phyloP scores from a whole-genome alignment of 2,888 invertebrate genomes.

The Napeogenes inachia region DNA sequence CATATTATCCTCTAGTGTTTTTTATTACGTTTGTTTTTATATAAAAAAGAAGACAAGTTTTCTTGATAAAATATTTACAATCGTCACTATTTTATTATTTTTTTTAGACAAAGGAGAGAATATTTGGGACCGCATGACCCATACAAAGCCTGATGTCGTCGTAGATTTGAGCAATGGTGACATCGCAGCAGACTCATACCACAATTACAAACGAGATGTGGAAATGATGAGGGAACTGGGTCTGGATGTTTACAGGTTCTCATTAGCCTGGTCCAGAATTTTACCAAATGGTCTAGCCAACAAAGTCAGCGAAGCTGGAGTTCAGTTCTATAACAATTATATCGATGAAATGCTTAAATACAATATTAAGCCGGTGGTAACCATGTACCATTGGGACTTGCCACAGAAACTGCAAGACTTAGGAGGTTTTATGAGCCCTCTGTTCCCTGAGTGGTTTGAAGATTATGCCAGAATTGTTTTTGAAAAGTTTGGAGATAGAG shows the following conservation, averaged over 20 bases:
- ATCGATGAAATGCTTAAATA: slow-evolving; percentile 79
- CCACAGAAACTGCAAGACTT: slow-evolving; percentile 72
- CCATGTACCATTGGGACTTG: slow-evolving; percentile 76
- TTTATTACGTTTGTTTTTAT: too few species aligned
- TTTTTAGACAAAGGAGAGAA: slow-evolving; percentile 48
- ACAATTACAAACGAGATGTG: slow-evolving; percentile 78
- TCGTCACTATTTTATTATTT: too few species aligned
- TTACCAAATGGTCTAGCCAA: slow-evolving; percentile 75
- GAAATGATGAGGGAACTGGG: slow-evolving; percentile 64
- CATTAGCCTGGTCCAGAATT: slow-evolving; percentile 79
- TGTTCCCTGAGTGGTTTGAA: slow-evolving; percentile 65
- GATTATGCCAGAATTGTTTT: slow-evolving; percentile 67
- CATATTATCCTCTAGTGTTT: too few species aligned
- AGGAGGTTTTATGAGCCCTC: slow-evolving; percentile 71
- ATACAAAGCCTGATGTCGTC: slow-evolving; percentile 43
- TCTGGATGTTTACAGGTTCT: slow-evolving; percentile 72
- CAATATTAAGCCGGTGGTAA: slow-evolving; percentile 78
- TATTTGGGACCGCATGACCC: slow-evolving; percentile 54
- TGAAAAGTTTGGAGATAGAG: slow-evolving; percentile 66
- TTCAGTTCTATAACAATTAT: slow-evolving; percentile 80
- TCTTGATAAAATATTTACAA: too few species aligned
- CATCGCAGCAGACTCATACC: slow-evolving; percentile 77
- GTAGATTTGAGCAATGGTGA: slow-evolving; percentile 68
- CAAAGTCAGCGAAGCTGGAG: slow-evolving; percentile 74
- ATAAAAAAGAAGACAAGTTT: too few species aligned